phyloP scores from a whole-genome alignment of 2,113 vertebrate genomes.

The Elephas maximus region DNA sequence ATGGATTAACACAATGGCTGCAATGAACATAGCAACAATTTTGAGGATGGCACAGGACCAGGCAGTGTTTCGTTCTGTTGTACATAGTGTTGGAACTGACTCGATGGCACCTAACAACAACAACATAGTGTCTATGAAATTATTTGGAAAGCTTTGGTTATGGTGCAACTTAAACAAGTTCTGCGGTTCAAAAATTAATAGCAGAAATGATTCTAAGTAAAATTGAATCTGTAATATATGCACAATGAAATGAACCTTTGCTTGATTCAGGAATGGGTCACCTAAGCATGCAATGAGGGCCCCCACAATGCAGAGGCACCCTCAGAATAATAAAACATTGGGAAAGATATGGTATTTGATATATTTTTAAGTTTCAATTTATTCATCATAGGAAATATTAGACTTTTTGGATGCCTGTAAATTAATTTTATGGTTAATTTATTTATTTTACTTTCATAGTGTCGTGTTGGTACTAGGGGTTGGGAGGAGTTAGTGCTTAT shows the following conservation, averaged over 20 bases:
- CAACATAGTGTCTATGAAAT: not conserved
- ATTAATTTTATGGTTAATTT: conserved; percentile 8
- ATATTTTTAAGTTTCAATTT: conserved; percentile 19
- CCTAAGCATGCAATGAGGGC: not conserved
- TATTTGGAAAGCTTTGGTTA: not conserved
- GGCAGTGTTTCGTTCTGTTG: too few relatives aligned
- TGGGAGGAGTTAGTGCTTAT: not conserved
- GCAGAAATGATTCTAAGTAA: not conserved
- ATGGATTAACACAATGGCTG: too few relatives aligned
- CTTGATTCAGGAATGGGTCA: not conserved
- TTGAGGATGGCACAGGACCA: too few relatives aligned
- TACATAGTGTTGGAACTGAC: too few relatives aligned
- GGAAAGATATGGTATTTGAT: not conserved
- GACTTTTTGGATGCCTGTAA: not conserved
- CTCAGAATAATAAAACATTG: conserved; percentile 5
- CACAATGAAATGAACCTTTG: not conserved
- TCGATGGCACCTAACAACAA: too few relatives aligned
- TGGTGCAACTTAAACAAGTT: not conserved
- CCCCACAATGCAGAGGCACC: not conserved
- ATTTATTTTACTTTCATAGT: not conserved
- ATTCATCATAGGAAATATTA: not conserved
- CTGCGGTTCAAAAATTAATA: not conserved
- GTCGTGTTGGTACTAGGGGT: not conserved
- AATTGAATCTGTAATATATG: not conserved
- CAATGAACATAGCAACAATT: too few relatives aligned